These are phyloP conservation scores for Erythrolamprus reginae DNA, from an alignment of 2,113 vertebrate genomes.

Conservation along the genomic window DNA sequence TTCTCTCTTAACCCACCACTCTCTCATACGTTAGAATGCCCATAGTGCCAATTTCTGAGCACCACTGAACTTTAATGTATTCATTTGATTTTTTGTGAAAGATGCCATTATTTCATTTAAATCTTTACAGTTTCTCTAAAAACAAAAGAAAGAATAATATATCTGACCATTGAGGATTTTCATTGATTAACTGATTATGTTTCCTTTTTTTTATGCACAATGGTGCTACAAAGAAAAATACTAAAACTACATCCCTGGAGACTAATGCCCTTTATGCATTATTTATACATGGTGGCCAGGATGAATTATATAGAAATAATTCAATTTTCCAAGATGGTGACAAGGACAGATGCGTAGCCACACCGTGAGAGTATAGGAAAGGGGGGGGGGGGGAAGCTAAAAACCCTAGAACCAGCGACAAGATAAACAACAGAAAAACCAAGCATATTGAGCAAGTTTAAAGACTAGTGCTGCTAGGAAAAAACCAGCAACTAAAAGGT, in stretches of 20 bases:
- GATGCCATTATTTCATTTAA: background rate
- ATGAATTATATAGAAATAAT: too few species aligned
- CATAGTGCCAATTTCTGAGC: background rate
- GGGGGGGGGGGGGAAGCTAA: too few species aligned
- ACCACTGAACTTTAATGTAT: background rate
- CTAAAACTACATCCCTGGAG: background rate
- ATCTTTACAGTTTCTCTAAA: background rate
- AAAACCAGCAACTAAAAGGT: too few species aligned
- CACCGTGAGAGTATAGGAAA: too few species aligned
- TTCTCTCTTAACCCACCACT: rapidly evolving
- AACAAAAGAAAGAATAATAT: background rate
- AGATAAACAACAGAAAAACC: too few species aligned
- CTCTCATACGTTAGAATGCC: background rate
- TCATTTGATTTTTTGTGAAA: background rate
- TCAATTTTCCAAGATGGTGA: too few species aligned
- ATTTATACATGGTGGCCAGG: background rate
- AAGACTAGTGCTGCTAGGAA: too few species aligned
- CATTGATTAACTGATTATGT: background rate
- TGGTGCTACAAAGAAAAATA: background rate
- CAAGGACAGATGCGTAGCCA: too few species aligned
- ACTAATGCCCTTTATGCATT: background rate
- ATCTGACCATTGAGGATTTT: background rate
- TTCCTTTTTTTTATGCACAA: background rate
- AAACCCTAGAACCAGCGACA: too few species aligned
- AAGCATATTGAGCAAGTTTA: too few species aligned